Base-by-base conservation (phyloP, 2,888 invertebrate species). In the Torymus tubicola region DNA sequence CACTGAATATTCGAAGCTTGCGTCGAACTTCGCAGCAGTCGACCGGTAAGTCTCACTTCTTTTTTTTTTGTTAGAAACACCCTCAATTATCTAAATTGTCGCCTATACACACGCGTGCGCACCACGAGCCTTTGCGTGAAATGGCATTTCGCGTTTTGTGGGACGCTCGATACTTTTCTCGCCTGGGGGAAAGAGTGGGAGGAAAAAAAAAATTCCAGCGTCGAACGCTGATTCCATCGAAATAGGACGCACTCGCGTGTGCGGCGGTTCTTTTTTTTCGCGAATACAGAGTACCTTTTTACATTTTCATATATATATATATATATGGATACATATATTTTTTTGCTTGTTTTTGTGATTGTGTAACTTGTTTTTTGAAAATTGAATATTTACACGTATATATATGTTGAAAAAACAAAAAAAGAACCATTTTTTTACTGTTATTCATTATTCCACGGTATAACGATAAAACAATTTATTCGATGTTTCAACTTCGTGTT, bases 31-130 rank as follows among this genome's bases (percentile, higher is more conserved):
- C 55, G 12, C 2, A 64, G 52, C 67, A 58, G 52, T 50, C n/a
- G n/a, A 68, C 50, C 70, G 79, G 79, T 80, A 58, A 80, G 78
- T 73, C 42, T 8, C 42, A 42, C 42, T 42, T 42, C 8, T 42
- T 42, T 42, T 8, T 8, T 18, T 11, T 16, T 42, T 50, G 12
- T n/a, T 16, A 71, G 31, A 75, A 78, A 53, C 18, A 73, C 12
- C 60, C 11, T 60, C 53, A 71, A 71, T 71, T 53, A 67, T 61
- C 60, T 21, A 42, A 78, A 72, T 65, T 60, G 52, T 71, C 14
- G 52, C 60, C 21, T 21, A 21, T 2, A 21, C 21, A 21, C 21
- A 2, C 21, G 21, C 2, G 21, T 12, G 50, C 5, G 53, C n/a
- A n/a, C n/a, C n/a, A n/a, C 13, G 42, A 5, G 8, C 42, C 42